These are phyloP conservation scores for Monochamus saltuarius DNA, from an alignment of 1,140 invertebrate species.

Conservation along the genomic window DNA sequence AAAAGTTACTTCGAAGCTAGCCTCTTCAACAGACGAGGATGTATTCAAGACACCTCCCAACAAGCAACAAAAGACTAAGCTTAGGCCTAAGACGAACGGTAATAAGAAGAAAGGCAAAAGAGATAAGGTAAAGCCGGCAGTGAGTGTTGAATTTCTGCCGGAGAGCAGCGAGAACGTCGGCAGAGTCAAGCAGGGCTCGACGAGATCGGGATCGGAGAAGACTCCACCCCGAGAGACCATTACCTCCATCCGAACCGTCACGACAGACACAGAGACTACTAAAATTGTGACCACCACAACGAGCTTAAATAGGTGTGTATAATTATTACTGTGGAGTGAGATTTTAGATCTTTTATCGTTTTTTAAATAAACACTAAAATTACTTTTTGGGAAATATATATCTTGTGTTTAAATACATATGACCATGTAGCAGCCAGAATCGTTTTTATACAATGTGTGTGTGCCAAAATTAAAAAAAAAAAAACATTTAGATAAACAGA, in stretches of 20 bases:
- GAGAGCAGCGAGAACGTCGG: constrained; percentile 7
- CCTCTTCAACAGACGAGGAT: constrained; percentile 29
- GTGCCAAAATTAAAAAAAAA: no score
- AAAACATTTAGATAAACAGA: no score
- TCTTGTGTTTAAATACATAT: no score
- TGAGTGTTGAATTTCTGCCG: neutral
- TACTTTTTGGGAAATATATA: no score
- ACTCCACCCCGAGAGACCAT: constrained; percentile 27
- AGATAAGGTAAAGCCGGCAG: constrained; percentile 27
- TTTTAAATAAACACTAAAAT: no score
- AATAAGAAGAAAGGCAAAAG: constrained; percentile 41
- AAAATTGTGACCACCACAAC: constrained; percentile 43
- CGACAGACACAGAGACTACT: constrained; percentile 37
- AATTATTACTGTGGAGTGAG: no score
- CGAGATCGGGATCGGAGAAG: constrained; percentile 9
- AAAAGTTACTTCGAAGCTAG: constrained; percentile 9
- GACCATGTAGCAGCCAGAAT: no score
- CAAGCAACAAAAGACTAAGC: constrained; percentile 31
- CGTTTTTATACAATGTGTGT: no score
- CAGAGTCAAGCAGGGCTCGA: constrained; percentile 5
- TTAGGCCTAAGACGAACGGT: constrained; percentile 17
- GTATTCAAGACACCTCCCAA: constrained; percentile 27
- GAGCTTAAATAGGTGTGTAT: constrained; percentile 37
- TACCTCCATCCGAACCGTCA: constrained; percentile 35
- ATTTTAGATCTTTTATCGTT: no score